These are phyloP conservation scores for Aphis craccivora DNA, from an alignment of 1,140 invertebrate genomes.

Conservation along the genomic window DNA sequence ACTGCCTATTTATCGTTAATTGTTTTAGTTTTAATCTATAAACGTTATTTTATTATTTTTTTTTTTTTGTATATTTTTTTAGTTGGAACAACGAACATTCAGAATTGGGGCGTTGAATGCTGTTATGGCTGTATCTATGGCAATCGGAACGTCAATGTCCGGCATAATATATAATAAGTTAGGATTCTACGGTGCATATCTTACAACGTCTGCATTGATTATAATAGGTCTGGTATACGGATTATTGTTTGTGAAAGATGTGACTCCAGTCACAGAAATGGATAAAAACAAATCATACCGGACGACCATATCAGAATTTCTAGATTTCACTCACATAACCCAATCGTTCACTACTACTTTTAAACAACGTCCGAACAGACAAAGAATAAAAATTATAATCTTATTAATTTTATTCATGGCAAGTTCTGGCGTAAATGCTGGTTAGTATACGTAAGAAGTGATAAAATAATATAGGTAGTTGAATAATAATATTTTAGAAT, in stretches of 20 bases:
- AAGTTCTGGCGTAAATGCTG: not conserved
- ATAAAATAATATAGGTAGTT: not conserved
- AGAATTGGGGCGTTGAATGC: constrained; percentile 84
- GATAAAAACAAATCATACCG: not conserved
- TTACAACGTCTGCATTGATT: constrained; percentile 75
- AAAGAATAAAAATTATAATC: constrained; percentile 75
- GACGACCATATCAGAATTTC: constrained; percentile 69
- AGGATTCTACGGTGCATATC: constrained; percentile 82
- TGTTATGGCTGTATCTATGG: constrained; percentile 80
- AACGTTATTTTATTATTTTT: not conserved
- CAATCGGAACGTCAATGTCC: constrained; percentile 65
- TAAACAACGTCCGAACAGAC: constrained; percentile 74
- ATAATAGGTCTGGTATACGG: constrained; percentile 77
- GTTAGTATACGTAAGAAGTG: constrained; percentile 58
- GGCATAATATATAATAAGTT: constrained; percentile 69
- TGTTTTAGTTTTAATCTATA: not conserved
- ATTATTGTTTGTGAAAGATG: constrained; percentile 71
- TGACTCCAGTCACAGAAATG: not conserved
- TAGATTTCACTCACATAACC: constrained; percentile 74
- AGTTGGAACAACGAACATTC: constrained; percentile 76
- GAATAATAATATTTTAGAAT: not conserved
- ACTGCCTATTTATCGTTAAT: no score
- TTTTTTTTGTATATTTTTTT: not conserved
- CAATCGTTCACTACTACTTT: constrained; percentile 79
- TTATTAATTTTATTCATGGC: constrained; percentile 71